Base-by-base conservation (phyloP, 1,140 invertebrate species). In the Drosophila ohnishii region DNA sequence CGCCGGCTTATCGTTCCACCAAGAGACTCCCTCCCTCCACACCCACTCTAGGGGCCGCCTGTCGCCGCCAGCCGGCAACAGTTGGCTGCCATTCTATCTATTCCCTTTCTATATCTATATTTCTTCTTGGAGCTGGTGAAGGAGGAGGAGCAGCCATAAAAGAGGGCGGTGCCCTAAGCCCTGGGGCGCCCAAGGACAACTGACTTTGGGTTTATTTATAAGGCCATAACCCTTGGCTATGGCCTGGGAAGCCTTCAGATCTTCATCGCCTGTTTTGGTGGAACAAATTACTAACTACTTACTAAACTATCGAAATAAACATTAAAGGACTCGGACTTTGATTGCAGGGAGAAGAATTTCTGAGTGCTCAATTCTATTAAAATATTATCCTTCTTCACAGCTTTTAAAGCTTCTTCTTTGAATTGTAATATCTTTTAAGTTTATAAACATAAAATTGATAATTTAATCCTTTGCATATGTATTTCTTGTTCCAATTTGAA, bases 41-140 rank as follows among this genome's bases (percentile, higher is more conserved):
- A 1, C 11, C 14, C 39, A 16, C 32, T 19, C 25, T 16, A 9
- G 39, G 51, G 47, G 42, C n/a, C 39, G 30, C 19, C 59, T 37
- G 28, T 44, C 55, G 55, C 35, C 40, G 45, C 13, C 63, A 55
- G 28, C 7, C 13, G 35, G 65, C 69, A 71, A 71, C 69, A 71
- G 69, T 71, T 71, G 67, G 67, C 59, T 71, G 42, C 35, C 59
- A 48, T 48, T 30, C 59, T 19, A 19, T 39, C 42, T 35, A 48
- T 42, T 34, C 14, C 39, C 34, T 7, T 19, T 28, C 28, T 47
- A 28, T 37, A 37, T 39, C 25, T 34, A 10, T 22, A 59, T 47
- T 47, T 10, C 45, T 2, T 0, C 5, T 28, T 1, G 0, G 19
- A 19, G 34, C 19, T 7, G 8, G 16, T n/a, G 9, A 0, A n/a